Evolutionary conservation across 2,797 vertebrate species (phyloP), one percentile per base, ranked within the genome.

Genomic region (Simalia tracyae): DNA sequence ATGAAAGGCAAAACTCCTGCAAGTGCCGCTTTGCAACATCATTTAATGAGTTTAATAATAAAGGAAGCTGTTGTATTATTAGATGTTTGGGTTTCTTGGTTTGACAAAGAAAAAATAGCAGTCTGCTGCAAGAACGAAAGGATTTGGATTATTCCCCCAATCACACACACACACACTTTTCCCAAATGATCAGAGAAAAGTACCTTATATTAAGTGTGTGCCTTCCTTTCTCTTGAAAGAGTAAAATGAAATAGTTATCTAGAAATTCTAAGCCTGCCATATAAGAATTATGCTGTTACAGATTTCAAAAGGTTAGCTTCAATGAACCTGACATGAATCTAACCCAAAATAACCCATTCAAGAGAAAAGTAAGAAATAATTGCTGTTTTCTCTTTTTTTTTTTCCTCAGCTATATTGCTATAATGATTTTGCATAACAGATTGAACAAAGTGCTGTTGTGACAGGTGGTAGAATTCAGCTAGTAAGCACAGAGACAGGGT

Each of bases 321-420:
- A 98, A 97, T 98, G 98, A 98, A 98, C 98, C 98, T 98, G 98
- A 99, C 98, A 98, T 99, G 98, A 98, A 98, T 98, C 98, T 98
- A 98, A 98, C 98, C 98, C 98, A 98, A 98, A 99, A 99, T 99
- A 99, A 98, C 98, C 98, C 98, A 98, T 98, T 98, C 97, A 98
- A 97, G 98, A 98, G 98, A 98, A 99, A 99, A 99, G 99, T 99
- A 98, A 99, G 98, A 99, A 99, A 99, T 99, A 99, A 99, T 99
- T 99, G 99, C 99, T 99, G 98, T 99, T 99, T 99, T 99, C 98
- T 98, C 96, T 87, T 54, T 92, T 95, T 97, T 96, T 95, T 93
- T 97, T 97, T 98, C 98, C 98, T 98, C 97, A 97, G 98, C 98
- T 98, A 98, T 98, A 98, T 98, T 98, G 98, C 98, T 98, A 98